Evolutionary conservation across 2,797 vertebrate genomes (phyloP), one percentile per base, ranked within the genome.

Genomic region (Cynopterus sphinx): DNA sequence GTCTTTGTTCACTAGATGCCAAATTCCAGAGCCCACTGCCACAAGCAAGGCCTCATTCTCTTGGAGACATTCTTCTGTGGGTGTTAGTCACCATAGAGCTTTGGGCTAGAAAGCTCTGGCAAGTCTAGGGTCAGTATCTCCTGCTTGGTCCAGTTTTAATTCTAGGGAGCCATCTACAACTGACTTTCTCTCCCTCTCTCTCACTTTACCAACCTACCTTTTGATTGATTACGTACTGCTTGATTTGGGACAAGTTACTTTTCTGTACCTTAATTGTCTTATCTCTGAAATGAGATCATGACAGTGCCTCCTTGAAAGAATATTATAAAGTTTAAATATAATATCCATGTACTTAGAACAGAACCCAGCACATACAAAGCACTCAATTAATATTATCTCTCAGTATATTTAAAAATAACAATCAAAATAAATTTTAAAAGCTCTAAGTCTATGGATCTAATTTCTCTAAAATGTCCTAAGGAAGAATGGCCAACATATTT

Each of bases 341-440:
- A 36, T 9, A 65, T 70, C 16, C 19, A 61, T 68, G 81, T 53
- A 51, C 87, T 78, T 88, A 94, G 8, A 81, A 57, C 15, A 88
- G 57, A 93, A 6, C 13, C 15, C 51, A 28, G 2, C 5, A 79
- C 26, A n/a, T 7, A 90, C 17, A 24, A 96, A 85, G 17, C 1
- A 36, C 6, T 92, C 57, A 55, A 49, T 68, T 51, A 55, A 26
- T 61, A 13, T 81, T 88, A n/a, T 5, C 0, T 36, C 33, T 73
- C 5, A 75, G 61, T 83, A 43, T 43, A 71, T 70, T 90, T 67
- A 93, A 91, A 77, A 68, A 85, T 75, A 19, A 33, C 63, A 51
- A 78, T 13, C 24, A 33, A 88, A 83, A 61, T 92, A 93, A 92
- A 49, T 75, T 82, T 57, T 88, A 21, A 15, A 97, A 93, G 78